phyloP scores from a whole-genome alignment of 2,797 vertebrate genomes.

The Nasua narica region DNA sequence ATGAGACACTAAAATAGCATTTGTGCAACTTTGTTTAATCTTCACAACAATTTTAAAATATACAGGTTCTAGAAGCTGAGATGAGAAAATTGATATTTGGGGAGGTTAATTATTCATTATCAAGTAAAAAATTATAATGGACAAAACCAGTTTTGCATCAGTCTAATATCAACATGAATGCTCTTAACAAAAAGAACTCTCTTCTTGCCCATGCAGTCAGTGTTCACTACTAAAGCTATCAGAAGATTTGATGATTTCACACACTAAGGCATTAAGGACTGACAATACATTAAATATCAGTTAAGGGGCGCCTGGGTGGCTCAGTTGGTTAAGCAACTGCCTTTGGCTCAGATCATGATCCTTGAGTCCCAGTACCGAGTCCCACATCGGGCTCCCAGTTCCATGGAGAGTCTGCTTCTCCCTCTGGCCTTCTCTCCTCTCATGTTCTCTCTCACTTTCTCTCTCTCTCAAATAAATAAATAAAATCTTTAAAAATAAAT shows the following conservation, averaged over 20 bases:
- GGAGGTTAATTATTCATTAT: not conserved
- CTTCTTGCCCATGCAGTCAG: not conserved
- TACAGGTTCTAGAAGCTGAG: not conserved
- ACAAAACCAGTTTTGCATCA: not conserved
- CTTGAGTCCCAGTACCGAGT: too few species aligned
- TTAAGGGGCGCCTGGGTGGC: too few species aligned
- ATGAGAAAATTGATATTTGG: not conserved
- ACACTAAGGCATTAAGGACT: not conserved
- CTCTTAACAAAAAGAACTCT: not conserved
- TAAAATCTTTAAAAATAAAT: too few species aligned
- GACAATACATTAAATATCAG: not conserved
- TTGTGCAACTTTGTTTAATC: not conserved
- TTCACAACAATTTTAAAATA: not conserved
- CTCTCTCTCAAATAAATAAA: too few species aligned
- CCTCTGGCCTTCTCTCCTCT: too few species aligned
- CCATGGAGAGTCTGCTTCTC: too few species aligned
- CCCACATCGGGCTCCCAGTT: too few species aligned
- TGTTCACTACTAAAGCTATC: not conserved
- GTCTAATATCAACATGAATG: not conserved
- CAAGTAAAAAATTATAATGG: not conserved
- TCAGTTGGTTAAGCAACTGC: too few species aligned
- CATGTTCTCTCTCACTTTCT: too few species aligned
- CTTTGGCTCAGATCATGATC: too few species aligned
- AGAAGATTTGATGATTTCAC: not conserved
- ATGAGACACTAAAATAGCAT: not conserved